Percentiles rank a stretch among this genome's conserved stretches.
Conservation (phyloP, 2,113 vertebrate genomes). For the Condylura cristata region DNA sequence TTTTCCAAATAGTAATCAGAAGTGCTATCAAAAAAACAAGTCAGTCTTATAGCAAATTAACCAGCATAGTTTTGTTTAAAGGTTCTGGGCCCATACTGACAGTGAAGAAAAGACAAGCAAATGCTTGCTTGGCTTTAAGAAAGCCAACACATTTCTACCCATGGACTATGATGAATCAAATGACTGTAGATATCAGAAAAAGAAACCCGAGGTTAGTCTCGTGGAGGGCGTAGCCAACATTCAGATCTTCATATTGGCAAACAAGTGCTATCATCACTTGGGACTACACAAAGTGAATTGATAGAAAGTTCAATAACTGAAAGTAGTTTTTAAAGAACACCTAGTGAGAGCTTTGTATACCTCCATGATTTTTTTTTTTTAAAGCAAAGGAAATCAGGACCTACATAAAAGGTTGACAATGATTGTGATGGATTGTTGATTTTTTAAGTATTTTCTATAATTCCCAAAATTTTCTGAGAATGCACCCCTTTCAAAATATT, state of each 20-base stretch:
- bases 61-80: background rate
- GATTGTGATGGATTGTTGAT: background rate
- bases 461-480: constrained; percentile 28
- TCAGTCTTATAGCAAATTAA: background rate
- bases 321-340: background rate
- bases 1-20: background rate
- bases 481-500: background rate
- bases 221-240: background rate
- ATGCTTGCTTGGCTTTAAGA: background rate
- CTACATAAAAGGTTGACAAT: background rate
- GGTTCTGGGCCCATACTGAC: background rate
- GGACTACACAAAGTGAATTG: background rate
- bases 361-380: background rate
- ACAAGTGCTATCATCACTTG: background rate
- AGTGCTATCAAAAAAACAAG: background rate
- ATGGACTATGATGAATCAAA: background rate
- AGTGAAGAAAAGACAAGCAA: background rate
- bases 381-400: background rate
- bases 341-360: background rate
- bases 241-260: background rate
- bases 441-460: background rate
- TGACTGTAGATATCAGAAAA: background rate
- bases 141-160: background rate
- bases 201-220: background rate
- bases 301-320: background rate